Percentiles rank a stretch among this genome's conserved stretches.
These are phyloP conservation scores for Fopius arisanus DNA, from an alignment of 1,140 invertebrate species.

Conservation along the genomic window DNA sequence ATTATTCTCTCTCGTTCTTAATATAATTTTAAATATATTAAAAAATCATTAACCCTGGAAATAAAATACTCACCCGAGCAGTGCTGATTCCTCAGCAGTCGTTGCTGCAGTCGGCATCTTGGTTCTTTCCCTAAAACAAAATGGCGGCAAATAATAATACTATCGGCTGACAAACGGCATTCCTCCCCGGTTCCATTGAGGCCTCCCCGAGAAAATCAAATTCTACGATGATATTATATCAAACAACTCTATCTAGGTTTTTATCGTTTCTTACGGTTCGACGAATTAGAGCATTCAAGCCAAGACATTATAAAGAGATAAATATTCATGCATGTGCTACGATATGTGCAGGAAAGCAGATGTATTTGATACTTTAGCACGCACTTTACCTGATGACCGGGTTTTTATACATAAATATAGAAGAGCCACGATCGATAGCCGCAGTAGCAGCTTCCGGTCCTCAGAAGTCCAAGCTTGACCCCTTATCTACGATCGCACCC, in stretches of 20 bases:
- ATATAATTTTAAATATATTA: slow-evolving; percentile 21
- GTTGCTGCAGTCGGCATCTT: slow-evolving; percentile 74
- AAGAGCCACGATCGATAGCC: slow-evolving; percentile 57
- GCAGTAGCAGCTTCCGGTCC: slow-evolving; percentile 49
- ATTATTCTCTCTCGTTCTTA: slow-evolving; percentile 12
- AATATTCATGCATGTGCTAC: not conserved
- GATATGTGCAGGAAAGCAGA: not conserved
- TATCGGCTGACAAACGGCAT: slow-evolving; percentile 25
- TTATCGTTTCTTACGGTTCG: too few species aligned
- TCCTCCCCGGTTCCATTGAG: slow-evolving; percentile 12
- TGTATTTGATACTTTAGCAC: slow-evolving; percentile 34
- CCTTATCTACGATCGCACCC: slow-evolving; percentile 27
- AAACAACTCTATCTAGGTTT: not conserved
- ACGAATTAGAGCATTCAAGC: not conserved
- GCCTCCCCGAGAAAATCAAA: slow-evolving; percentile 14
- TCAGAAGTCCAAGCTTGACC: slow-evolving; percentile 37
- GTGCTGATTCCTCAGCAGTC: slow-evolving; percentile 74
- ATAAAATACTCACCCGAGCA: slow-evolving; percentile 71
- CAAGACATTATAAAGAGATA: not conserved
- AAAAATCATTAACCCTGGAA: not conserved
- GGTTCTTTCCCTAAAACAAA: slow-evolving; percentile 70
- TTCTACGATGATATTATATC: not conserved
- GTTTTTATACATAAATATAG: slow-evolving; percentile 36
- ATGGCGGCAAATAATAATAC: slow-evolving; percentile 61
- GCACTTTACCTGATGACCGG: slow-evolving; percentile 57